These are phyloP conservation scores for Aphaenogaster floridana DNA, from an alignment of 1,140 invertebrate genomes.

Conservation along the genomic window DNA sequence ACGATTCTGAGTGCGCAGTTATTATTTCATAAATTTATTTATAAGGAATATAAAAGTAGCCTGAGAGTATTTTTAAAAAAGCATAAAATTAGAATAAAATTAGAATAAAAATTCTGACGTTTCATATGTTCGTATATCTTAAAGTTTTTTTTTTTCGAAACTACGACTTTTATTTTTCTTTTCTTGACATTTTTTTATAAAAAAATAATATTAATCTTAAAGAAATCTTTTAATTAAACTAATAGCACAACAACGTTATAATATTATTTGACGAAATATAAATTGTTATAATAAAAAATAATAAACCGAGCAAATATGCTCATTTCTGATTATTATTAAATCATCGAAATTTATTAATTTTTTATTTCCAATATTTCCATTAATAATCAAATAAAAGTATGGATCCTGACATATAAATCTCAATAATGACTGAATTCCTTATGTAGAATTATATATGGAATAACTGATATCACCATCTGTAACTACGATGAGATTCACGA, in stretches of 20 bases:
- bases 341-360: neutral
- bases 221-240: neutral
- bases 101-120: neutral
- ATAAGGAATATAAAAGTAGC: neutral
- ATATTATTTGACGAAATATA: neutral
- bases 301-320: neutral
- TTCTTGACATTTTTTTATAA: neutral
- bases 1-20: neutral
- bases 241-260: neutral
- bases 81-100: neutral
- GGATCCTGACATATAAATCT: neutral
- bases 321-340: neutral
- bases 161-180: neutral
- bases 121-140: neutral
- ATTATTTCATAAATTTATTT: neutral
- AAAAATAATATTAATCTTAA: neutral
- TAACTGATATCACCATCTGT: neutral
- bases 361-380: neutral
- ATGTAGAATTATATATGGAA: slow-evolving; percentile 1
- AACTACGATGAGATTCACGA: neutral
- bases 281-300: neutral
- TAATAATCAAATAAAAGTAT: slow-evolving; percentile 19
- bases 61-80: neutral
- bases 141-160: neutral
- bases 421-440: neutral